Evolutionary conservation across 2,113 vertebrate species (phyloP).

Genomic region (Macroglossus sobrinus): DNA sequence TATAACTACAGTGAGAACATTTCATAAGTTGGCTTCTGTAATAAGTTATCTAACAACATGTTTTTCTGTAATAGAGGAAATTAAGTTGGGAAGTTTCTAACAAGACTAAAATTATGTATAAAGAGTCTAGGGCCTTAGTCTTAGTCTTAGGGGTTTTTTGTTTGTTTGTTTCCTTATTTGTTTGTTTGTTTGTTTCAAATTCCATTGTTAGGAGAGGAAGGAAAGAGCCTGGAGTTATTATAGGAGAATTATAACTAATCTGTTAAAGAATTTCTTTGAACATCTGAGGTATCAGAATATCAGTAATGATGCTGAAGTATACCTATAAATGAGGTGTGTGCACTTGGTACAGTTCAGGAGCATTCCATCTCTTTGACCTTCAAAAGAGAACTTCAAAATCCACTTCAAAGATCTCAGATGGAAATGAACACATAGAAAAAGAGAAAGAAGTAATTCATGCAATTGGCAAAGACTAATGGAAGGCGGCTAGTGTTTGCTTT

Average conservation of each 20-base stretch:
- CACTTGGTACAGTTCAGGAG: not conserved
- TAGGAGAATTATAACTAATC: not conserved
- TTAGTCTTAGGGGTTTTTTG: not conserved
- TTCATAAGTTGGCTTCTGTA: not conserved
- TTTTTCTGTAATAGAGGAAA: not conserved
- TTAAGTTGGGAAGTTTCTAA: not conserved
- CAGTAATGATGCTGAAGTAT: not conserved
- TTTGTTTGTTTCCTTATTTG: not conserved
- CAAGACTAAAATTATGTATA: not conserved
- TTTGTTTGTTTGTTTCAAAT: not conserved
- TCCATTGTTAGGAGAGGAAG: not conserved
- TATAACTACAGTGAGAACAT: not conserved
- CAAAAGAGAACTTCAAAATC: not conserved
- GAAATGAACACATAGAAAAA: not conserved
- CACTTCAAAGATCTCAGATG: not conserved
- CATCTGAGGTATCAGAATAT: not conserved
- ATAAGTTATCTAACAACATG: not conserved
- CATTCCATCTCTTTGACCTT: conserved; percentile 20
- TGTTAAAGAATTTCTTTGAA: not conserved
- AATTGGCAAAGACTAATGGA: not conserved
- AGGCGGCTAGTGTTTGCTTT: not conserved
- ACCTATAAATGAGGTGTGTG: not conserved
- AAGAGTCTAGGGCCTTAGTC: not conserved
- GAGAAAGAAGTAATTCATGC: not conserved
- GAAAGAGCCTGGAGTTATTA: not conserved